A percentile compares a stretch with the other conserved stretches of the same genome.
Conservation (phyloP, 2,888 invertebrate genomes). For the Cephalotes varians region DNA sequence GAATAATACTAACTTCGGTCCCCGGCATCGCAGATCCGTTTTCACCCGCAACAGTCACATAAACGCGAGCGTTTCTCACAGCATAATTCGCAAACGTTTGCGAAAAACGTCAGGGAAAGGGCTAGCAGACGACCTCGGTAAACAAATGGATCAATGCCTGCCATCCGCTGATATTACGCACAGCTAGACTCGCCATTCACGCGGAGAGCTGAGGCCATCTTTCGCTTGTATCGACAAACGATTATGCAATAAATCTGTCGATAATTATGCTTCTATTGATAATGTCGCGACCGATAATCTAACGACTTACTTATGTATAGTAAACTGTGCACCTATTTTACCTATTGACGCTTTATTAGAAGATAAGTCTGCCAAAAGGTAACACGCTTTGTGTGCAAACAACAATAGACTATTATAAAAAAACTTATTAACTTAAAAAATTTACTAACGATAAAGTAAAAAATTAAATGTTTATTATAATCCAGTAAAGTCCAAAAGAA, state of each 20-base stretch:
- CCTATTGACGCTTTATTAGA: neutral
- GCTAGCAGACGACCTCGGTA: constrained; percentile 78
- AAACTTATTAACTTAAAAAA: too few relatives aligned
- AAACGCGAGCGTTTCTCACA: constrained; percentile 66
- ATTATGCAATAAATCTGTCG: neutral
- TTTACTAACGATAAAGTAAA: neutral
- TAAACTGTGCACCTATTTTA: neutral
- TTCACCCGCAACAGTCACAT: constrained; percentile 59
- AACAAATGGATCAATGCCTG: constrained; percentile 79
- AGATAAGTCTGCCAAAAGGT: neutral
- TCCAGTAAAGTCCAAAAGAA: neutral
- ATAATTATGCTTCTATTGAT: neutral
- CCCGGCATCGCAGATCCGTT: constrained; percentile 74
- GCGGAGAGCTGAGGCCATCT: neutral
- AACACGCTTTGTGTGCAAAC: neutral
- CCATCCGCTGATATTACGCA: neutral
- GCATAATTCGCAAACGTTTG: constrained; percentile 63
- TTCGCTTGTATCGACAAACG: neutral
- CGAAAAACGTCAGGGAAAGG: constrained; percentile 55
- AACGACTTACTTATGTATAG: neutral
- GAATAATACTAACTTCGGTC: constrained; percentile 75
- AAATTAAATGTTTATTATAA: neutral
- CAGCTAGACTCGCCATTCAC: constrained; percentile 2
- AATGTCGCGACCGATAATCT: neutral
- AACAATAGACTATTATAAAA: too few relatives aligned